Evolutionary conservation across 2,888 invertebrate genomes (phyloP).

Genomic region (Drosophila lacicola): DNA sequence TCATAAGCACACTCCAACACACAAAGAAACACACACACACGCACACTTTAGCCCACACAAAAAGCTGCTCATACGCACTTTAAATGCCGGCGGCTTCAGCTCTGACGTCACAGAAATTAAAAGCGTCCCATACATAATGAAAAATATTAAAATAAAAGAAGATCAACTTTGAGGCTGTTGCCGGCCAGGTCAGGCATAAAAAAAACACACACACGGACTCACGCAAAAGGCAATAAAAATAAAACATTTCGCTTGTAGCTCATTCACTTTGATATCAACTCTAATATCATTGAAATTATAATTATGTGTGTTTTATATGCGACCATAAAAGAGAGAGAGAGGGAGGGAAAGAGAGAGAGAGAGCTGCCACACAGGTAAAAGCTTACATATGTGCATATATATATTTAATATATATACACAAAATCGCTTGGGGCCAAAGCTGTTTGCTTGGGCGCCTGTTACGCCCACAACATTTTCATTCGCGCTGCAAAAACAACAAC

Average conservation of each 20-base stretch:
- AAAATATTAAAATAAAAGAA: slow-evolving; percentile 13
- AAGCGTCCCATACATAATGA: slow-evolving; percentile 48
- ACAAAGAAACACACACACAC: background rate
- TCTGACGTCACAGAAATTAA: slow-evolving; percentile 56
- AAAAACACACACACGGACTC: background rate
- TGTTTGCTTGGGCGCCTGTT: slow-evolving; percentile 24
- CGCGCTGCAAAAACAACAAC: background rate
- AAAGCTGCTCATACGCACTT: slow-evolving; percentile 1
- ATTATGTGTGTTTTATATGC: slow-evolving; percentile 74
- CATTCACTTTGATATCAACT: slow-evolving; percentile 75
- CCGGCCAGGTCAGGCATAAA: slow-evolving; percentile 22
- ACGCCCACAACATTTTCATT: slow-evolving; percentile 42
- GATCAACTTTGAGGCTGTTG: background rate
- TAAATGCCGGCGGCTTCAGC: slow-evolving; percentile 25
- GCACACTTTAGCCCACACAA: background rate
- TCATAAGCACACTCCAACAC: background rate
- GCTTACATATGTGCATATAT: slow-evolving; percentile 9
- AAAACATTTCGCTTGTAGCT: slow-evolving; percentile 60
- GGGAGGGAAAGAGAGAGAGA: background rate
- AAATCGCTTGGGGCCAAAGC: slow-evolving; percentile 13
- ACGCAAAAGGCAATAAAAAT: slow-evolving; percentile 52
- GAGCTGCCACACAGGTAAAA: slow-evolving; percentile 18
- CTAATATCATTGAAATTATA: slow-evolving; percentile 79
- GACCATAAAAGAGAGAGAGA: slow-evolving; percentile 46
- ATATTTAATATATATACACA: slow-evolving; percentile 9